These are phyloP conservation scores for Ophion slaviceki DNA, from an alignment of 2,888 invertebrate genomes.

Conservation along the genomic window DNA sequence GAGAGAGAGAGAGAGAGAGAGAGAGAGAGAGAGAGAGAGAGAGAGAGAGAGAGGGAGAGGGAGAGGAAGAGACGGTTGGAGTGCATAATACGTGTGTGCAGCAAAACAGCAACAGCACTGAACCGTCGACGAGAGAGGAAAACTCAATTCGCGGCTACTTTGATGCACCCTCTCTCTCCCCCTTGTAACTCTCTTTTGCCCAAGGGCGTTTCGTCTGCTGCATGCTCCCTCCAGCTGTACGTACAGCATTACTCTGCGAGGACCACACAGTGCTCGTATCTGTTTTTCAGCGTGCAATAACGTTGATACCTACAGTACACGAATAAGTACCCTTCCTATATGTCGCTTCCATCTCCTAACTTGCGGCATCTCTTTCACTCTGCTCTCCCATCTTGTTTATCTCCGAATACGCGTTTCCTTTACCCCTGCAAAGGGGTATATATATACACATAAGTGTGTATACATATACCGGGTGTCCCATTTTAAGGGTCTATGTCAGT, in stretches of 20 bases:
- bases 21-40: neutral
- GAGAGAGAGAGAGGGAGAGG: constrained; percentile 24
- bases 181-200: constrained; percentile 31
- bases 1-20: neutral
- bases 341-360: constrained; percentile 51
- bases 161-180: constrained; percentile 71
- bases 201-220: constrained; percentile 56
- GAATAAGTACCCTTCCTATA: constrained; percentile 67
- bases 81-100: constrained; percentile 19
- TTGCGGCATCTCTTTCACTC: constrained; percentile 41
- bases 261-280: constrained; percentile 26
- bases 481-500: too few species aligned
- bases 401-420: constrained; percentile 12
- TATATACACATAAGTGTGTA: too few species aligned
- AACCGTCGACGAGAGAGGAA: constrained; percentile 61
- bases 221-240: neutral
- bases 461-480: too few species aligned
- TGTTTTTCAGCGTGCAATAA: constrained; percentile 25
- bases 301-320: constrained; percentile 71
- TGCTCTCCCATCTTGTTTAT: constrained; percentile 49
- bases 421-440: neutral
- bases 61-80: constrained; percentile 49
- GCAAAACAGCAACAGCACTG: constrained; percentile 66
- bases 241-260: constrained; percentile 7
- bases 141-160: constrained; percentile 78